Evolutionary conservation across 2,888 invertebrate species (phyloP).

Genomic region (Hydrotaea cyrtoneurina): DNA sequence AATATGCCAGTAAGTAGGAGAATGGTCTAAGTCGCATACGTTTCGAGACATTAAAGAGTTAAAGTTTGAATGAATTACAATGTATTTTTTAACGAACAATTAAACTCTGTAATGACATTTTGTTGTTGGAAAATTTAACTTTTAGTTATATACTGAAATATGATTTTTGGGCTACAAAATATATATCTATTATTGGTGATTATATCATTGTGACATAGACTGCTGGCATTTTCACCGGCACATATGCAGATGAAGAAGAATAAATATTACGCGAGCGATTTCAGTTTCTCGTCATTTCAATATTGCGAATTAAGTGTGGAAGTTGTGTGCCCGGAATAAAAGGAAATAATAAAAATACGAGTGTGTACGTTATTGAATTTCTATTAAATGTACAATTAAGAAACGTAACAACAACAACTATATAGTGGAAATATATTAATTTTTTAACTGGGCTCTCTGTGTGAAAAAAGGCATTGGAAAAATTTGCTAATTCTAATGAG

Average conservation of each 20-base stretch:
- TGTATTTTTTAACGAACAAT: no score
- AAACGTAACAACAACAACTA: slow-evolving; percentile 3
- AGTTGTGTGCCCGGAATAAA: slow-evolving; percentile 31
- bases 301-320: slow-evolving; percentile 52
- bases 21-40: no score
- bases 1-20: no score
- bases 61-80: no score
- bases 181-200: no score
- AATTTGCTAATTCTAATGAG: slow-evolving; percentile 14
- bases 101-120: no score
- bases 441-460: background rate
- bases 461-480: background rate
- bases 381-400: slow-evolving; percentile 15
- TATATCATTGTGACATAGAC: no score
- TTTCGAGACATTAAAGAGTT: no score
- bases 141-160: no score
- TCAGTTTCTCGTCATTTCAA: slow-evolving; percentile 48
- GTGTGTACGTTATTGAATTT: slow-evolving; percentile 35
- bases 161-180: no score
- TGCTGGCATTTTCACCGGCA: no score
- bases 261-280: slow-evolving; percentile 55
- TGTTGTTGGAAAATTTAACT: no score
- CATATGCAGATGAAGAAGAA: background rate
- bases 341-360: background rate
- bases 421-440: slow-evolving; percentile 7